Percentiles rank a stretch among this genome's conserved stretches.
phyloP scores from a whole-genome alignment of 1,140 invertebrate genomes.

The Platyscapa corneri region DNA sequence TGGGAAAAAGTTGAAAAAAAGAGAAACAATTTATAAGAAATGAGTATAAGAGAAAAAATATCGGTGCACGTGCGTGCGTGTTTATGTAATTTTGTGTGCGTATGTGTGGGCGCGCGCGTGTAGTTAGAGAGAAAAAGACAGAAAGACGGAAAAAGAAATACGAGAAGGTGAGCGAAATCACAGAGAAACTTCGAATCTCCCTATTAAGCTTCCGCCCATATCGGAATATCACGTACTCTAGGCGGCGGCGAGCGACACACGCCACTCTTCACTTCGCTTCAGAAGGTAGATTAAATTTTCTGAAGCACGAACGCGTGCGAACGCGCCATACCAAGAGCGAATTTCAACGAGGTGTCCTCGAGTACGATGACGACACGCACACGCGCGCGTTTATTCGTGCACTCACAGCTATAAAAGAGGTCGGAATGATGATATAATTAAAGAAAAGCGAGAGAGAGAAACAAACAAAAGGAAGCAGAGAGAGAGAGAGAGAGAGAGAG shows the following conservation, averaged over 20 bases:
- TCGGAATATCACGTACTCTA: conserved; percentile 39
- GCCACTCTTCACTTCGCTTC: conserved; percentile 5
- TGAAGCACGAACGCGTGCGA: conserved; percentile 31
- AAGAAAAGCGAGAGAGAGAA: not conserved
- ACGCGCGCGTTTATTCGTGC: too few relatives aligned
- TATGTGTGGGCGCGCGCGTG: too few relatives aligned
- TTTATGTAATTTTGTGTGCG: too few relatives aligned
- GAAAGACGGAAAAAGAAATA: conserved; percentile 1
- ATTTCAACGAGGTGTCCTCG: conserved; percentile 37
- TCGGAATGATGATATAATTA: conserved; percentile 32
- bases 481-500: not conserved
- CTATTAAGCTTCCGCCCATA: conserved; percentile 43
- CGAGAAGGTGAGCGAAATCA: not conserved
- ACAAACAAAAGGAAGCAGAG: not conserved
- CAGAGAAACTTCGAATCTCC: conserved; percentile 37
- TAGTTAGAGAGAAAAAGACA: conserved; percentile 9
- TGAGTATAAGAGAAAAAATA: not conserved
- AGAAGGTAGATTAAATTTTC: conserved; percentile 47
- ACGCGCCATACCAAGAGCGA: conserved; percentile 18
- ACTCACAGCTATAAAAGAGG: conserved; percentile 6
- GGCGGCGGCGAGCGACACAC: not conserved
- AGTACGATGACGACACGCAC: not conserved
- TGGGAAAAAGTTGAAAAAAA: not conserved
- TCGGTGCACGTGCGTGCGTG: not conserved
- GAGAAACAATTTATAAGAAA: conserved; percentile 1